These are phyloP conservation scores for Pseudopleuronectes americanus DNA, from an alignment of 2,797 vertebrate species.

Conservation along the genomic window DNA sequence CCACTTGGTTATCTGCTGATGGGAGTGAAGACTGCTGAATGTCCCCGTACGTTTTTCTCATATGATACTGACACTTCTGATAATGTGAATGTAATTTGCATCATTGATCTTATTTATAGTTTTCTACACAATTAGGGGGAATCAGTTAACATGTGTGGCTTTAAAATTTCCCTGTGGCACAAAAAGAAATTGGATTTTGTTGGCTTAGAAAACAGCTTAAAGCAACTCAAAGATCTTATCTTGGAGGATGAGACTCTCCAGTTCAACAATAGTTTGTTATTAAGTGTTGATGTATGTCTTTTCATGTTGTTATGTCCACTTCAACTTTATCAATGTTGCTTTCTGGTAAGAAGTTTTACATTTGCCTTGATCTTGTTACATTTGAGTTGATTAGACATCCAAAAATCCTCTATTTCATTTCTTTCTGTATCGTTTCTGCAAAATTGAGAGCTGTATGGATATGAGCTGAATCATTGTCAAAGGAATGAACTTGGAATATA, in stretches of 20 bases:
- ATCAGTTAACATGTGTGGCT: constrained; percentile 2
- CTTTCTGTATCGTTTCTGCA: constrained; percentile 9
- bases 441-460: constrained; percentile 8
- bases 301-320: no score
- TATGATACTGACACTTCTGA: not conserved
- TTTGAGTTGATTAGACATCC: constrained; percentile 15
- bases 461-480: not conserved
- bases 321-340: not conserved
- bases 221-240: not conserved
- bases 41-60: not conserved
- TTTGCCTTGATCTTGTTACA: constrained; percentile 5
- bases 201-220: not conserved
- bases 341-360: not conserved
- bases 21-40: not conserved
- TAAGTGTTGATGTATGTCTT: not conserved
- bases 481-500: not conserved
- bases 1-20: not conserved
- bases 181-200: not conserved
- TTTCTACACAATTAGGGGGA: not conserved
- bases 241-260: not conserved
- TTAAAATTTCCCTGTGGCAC: not conserved
- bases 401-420: constrained; percentile 12
- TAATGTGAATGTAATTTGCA: constrained; percentile 12
- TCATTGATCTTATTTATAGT: constrained; percentile 11
- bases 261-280: no score